phyloP scores from a whole-genome alignment of 2,888 invertebrate species.

The Rhamnusium bicolor region DNA sequence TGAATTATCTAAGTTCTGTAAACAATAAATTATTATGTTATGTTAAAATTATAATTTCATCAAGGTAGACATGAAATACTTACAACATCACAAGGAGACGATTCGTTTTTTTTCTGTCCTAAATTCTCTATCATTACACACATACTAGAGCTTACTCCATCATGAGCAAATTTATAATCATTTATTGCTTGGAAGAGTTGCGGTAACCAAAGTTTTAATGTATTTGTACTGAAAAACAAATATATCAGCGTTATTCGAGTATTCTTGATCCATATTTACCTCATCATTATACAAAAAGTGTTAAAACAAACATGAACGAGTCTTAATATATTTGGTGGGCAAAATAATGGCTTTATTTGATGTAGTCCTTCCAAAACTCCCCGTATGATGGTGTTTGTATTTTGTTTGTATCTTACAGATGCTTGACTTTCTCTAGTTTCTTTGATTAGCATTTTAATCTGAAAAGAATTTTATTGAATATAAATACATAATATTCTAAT shows the following conservation, averaged over 20 bases:
- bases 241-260: no score
- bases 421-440: not conserved
- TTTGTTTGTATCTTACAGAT: not conserved
- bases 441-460: constrained; percentile 8
- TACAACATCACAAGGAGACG: constrained; percentile 10
- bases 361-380: constrained; percentile 5
- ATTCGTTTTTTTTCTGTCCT: not conserved
- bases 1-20: constrained; percentile 25
- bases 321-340: not conserved
- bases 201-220: constrained; percentile 19
- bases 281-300: constrained; percentile 3
- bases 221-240: constrained; percentile 16
- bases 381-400: not conserved
- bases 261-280: not conserved
- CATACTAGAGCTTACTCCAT: constrained; percentile 6
- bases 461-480: no score
- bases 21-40: not conserved
- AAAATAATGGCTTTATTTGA: constrained; percentile 25
- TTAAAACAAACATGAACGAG: constrained; percentile 19
- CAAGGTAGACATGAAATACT: not conserved
- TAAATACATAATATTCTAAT: no score
- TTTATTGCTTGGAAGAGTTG: constrained; percentile 27
- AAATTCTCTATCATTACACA: constrained; percentile 9
- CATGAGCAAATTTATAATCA: constrained; percentile 16
- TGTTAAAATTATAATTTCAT: not conserved